A percentile compares a stretch with the other conserved stretches of the same genome.
phyloP scores from a whole-genome alignment of 2,888 invertebrate species.

The Brachyptera putata region DNA sequence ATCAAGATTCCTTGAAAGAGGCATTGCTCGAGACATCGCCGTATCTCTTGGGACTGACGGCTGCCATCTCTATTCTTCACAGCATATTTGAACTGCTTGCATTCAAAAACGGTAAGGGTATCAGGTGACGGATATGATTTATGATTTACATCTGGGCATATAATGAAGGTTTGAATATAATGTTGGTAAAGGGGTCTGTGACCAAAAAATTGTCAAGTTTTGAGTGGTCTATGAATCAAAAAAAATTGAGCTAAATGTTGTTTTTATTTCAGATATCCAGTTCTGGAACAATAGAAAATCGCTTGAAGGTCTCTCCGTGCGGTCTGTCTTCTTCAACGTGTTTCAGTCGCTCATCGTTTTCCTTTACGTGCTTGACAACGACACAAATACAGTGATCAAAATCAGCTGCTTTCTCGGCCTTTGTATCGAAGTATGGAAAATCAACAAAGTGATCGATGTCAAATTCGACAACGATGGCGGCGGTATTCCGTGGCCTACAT shows the following conservation, averaged over 20 bases:
- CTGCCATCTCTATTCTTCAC: conserved; percentile 89
- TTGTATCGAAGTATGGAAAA: conserved; percentile 98
- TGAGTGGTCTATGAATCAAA: no score
- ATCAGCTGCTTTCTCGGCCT: conserved; percentile 93
- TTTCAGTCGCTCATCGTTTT: conserved; percentile 94
- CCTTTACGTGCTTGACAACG: conserved; percentile 96
- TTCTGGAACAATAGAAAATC: conserved; percentile 99
- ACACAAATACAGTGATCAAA: conserved; percentile 93
- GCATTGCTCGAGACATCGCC: conserved; percentile 95
- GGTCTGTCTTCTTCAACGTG: conserved; percentile 97
- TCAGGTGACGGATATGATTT: no score
- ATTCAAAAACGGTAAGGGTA: conserved; percentile 89
- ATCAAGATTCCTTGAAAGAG: conserved; percentile 88
- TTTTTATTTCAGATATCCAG: conserved; percentile 87
- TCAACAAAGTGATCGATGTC: conserved; percentile 91
- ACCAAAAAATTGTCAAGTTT: no score
- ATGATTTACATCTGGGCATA: no score
- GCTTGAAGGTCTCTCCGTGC: conserved; percentile 93
- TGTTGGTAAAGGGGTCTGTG: no score
- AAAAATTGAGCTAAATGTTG: no score
- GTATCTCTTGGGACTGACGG: conserved; percentile 85
- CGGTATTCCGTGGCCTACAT: conserved; percentile 72
- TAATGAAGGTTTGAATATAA: no score
- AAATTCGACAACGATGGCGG: conserved; percentile 73
- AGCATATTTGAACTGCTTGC: conserved; percentile 97